These are phyloP conservation scores for Neodiprion virginianus DNA, from an alignment of 1,140 invertebrate species.

Conservation along the genomic window DNA sequence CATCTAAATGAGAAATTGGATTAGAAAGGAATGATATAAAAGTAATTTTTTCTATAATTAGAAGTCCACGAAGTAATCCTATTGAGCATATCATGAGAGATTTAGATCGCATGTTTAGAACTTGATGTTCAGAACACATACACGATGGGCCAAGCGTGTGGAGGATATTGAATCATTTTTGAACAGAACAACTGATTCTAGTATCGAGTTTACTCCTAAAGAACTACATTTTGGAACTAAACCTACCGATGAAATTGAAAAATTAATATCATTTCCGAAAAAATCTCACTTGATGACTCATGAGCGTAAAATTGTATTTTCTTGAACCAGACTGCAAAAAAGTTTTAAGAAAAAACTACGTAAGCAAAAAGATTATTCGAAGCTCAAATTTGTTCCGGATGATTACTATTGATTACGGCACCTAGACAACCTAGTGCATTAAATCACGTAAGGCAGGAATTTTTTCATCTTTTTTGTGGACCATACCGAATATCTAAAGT, in stretches of 20 bases:
- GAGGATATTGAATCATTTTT: too few relatives aligned
- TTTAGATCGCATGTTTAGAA: too few relatives aligned
- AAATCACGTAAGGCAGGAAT: not conserved
- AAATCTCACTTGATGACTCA: not conserved
- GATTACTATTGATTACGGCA: not conserved
- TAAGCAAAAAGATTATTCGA: not conserved
- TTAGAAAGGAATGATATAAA: too few relatives aligned
- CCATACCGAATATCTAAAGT: not conserved
- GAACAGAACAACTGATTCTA: not conserved
- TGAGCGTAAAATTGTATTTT: not conserved
- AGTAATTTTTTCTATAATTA: too few relatives aligned
- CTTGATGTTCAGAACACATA: too few relatives aligned
- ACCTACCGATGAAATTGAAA: not conserved
- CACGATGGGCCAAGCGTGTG: too few relatives aligned
- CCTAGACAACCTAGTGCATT: not conserved
- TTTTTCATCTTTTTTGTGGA: slow-evolving; percentile 2
- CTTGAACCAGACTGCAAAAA: not conserved
- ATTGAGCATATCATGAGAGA: too few relatives aligned
- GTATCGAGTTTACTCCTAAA: slow-evolving; percentile 21
- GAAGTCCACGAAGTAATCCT: too few relatives aligned
- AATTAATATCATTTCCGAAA: not conserved
- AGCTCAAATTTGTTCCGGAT: not conserved
- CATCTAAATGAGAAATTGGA: too few relatives aligned
- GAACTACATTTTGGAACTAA: slow-evolving; percentile 13
- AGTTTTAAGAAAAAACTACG: not conserved